Evolutionary conservation across 2,797 vertebrate species (phyloP).

Genomic region (Paguma larvata): DNA sequence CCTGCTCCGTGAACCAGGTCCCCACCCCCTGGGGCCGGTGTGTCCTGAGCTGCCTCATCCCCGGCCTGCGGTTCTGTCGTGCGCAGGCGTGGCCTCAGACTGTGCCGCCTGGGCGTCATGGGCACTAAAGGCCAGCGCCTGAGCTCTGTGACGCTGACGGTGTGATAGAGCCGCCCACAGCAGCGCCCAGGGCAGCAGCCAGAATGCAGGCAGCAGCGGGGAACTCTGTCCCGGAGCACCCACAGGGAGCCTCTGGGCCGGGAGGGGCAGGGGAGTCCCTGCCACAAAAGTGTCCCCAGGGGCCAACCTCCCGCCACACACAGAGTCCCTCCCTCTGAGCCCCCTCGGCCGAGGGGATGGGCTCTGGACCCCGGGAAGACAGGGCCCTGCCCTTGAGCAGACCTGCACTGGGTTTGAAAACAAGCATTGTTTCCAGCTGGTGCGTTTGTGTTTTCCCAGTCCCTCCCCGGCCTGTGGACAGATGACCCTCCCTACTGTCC

Average conservation of each 20-base stretch:
- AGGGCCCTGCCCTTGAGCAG: background rate
- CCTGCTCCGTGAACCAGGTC: background rate
- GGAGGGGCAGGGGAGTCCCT: background rate
- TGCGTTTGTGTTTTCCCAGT: background rate
- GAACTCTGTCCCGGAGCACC: no score
- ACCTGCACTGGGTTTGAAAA: no score
- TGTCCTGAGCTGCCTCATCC: background rate
- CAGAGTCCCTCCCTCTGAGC: background rate
- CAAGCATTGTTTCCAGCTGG: background rate
- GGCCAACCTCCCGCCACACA: background rate
- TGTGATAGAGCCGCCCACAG: no score
- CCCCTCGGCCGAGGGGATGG: background rate
- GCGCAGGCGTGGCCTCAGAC: background rate
- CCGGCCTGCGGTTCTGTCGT: background rate
- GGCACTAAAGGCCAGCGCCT: background rate
- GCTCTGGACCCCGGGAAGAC: background rate
- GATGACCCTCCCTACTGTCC: background rate
- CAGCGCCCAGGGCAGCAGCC: fast-evolving
- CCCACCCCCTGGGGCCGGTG: no score
- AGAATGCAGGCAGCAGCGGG: background rate
- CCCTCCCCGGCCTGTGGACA: background rate
- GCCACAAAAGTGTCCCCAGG: background rate
- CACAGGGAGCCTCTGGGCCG: background rate
- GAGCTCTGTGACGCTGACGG: background rate
- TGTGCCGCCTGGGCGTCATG: fast-evolving